A percentile compares a stretch with the other conserved stretches of the same genome.
These are phyloP conservation scores for Channa argus DNA, from an alignment of 2,113 vertebrate species.

Conservation along the genomic window DNA sequence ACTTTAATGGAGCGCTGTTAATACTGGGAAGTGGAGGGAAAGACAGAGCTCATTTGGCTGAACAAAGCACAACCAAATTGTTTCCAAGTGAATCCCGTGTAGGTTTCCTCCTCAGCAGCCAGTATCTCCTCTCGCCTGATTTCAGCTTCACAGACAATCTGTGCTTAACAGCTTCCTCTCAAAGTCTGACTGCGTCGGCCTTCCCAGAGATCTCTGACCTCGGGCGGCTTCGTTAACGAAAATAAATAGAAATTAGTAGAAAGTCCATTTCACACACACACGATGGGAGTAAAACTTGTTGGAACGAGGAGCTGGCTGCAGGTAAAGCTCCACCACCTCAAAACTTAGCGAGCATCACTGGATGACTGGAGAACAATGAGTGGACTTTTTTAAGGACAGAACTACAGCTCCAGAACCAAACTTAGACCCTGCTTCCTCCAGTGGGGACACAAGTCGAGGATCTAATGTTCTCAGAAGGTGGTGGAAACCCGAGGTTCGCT, in stretches of 20 bases:
- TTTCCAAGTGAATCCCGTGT: slow-evolving; percentile 16
- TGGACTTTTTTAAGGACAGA: too few species aligned
- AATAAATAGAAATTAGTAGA: slow-evolving; percentile 29
- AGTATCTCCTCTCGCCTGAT: slow-evolving; percentile 25
- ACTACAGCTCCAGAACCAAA: too few species aligned
- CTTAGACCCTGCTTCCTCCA: too few species aligned
- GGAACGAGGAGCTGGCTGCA: background rate
- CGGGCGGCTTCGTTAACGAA: slow-evolving; percentile 34
- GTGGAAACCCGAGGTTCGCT: too few species aligned
- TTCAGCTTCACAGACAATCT: slow-evolving; percentile 47
- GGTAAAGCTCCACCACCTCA: too few species aligned
- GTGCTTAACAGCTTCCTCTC: slow-evolving; percentile 48
- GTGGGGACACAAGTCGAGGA: too few species aligned
- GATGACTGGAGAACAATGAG: too few species aligned
- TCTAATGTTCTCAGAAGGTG: too few species aligned
- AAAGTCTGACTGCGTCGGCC: slow-evolving; percentile 42
- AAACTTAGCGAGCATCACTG: too few species aligned
- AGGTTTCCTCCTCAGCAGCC: slow-evolving; percentile 18
- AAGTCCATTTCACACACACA: slow-evolving; percentile 24
- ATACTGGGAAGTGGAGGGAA: slow-evolving; percentile 39
- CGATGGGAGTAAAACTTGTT: slow-evolving; percentile 39
- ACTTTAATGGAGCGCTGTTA: slow-evolving; percentile 71
- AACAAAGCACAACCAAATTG: slow-evolving; percentile 6
- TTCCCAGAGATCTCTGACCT: slow-evolving; percentile 29
- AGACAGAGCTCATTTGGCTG: slow-evolving; percentile 26